Base-by-base conservation (phyloP, 2,888 invertebrate genomes). In the Thysanoteuthis rhombus region DNA sequence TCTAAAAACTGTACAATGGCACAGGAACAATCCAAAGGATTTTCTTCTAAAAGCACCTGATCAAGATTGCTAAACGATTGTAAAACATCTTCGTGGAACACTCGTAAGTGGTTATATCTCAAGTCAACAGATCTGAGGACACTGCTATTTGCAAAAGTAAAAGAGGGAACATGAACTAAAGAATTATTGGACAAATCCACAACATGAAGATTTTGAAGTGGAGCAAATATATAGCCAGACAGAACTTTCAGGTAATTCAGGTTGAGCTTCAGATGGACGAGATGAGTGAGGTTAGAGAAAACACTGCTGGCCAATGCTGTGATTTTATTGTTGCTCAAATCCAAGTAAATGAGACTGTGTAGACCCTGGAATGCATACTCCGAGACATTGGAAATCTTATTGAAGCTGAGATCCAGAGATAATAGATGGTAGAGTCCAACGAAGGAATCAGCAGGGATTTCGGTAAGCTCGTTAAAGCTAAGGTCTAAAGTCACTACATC, bases 21-120 rank as follows among this genome's bases (percentile, higher is more conserved):
- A 94, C 96, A 96, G 8, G 96, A 95, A 93, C 96, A 96, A n/a
- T 96, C 95, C 52, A 95, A 95, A n/a, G 95, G 95, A 93, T 96
- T 96, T 8, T 92, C 92, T 19, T 93, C 94, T 93, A 75, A 94
- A 93, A 8, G 96, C 39, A 92, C 94, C 94, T 19, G 96, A 93
- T 4, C 93, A 40, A 95, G 94, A 93, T 93, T 93, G 22, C 94
- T 58, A 90, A 95, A 94, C n/a, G 95, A 52, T 40, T 94, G 93
- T 32, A 92, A 39, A 5, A 93, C 58, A 28, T 94, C 93, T 36
- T 40, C 32, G 52, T 93, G 94, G 42, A 93, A 94, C 45, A 91
- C 93, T 93, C 40, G 94, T 39, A 95, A 42, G 12, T 93, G 47
- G 94, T 96, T 96, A 75, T 94, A 93, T 47, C 94, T 94, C 39